Evolutionary conservation across 2,888 invertebrate genomes (phyloP).

Genomic region (Volucella inflata): DNA sequence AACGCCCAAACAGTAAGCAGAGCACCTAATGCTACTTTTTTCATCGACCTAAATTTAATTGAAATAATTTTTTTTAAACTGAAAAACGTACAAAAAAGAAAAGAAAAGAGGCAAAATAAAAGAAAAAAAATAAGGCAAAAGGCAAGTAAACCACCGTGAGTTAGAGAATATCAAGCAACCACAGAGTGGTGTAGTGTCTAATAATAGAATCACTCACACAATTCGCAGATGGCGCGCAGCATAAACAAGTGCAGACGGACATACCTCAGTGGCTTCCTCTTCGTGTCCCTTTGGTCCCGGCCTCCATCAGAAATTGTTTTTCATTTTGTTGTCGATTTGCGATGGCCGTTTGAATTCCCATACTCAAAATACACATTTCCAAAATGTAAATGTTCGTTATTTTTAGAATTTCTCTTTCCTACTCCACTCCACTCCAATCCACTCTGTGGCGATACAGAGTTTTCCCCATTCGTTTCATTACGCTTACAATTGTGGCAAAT

Average conservation of each 20-base stretch:
- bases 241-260: conserved; percentile 73
- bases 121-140: conserved; percentile 1
- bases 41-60: conserved; percentile 74
- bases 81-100: conserved; percentile 38
- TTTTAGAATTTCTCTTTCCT: conserved; percentile 41
- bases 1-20: conserved; percentile 24
- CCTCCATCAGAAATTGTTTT: conserved; percentile 19
- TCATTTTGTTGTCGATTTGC: conserved; percentile 38
- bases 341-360: conserved; percentile 35
- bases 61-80: conserved; percentile 65
- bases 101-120: not conserved
- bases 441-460: conserved; percentile 1
- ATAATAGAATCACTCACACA: conserved; percentile 60
- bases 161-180: conserved; percentile 22
- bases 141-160: conserved; percentile 9
- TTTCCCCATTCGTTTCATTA: conserved; percentile 8
- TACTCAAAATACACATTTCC: conserved; percentile 41
- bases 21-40: conserved; percentile 51
- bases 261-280: conserved; percentile 73
- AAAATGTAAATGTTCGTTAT: conserved; percentile 56
- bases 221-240: conserved; percentile 62
- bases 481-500: no score
- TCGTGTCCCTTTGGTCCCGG: conserved; percentile 2
- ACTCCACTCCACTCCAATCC: not conserved
- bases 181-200: conserved; percentile 46